Evolutionary conservation across 2,113 vertebrate species (phyloP), one percentile per base, ranked within the genome.

Genomic region (Anarhynchus alexandrinus): DNA sequence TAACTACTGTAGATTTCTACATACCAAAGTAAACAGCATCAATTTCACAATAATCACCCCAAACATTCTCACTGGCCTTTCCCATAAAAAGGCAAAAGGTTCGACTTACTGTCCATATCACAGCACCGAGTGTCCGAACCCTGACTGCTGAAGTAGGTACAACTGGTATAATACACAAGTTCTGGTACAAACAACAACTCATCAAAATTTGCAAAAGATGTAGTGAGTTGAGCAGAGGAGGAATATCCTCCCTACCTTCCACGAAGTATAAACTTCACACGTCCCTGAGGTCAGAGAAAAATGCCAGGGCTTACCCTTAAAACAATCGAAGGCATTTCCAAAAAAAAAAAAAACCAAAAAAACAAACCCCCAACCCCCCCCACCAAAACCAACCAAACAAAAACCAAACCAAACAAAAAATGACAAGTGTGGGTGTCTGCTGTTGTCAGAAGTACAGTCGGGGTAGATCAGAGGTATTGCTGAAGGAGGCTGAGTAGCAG

Each of bases 91-190:
- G 30, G 27, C 15, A 51, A 77, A 69, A 70, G 30, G 27, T 13
- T 64, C 3, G 4, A 79, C 18, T 82, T 49, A 25, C 1, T 38
- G 21, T 49, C 8, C 3, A 6, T 30, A 51, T 3, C 25, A 47
- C 25, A 85, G 36, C n/a, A 83, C 38, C 32, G 32, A 79, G 34
- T 19, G 32, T 18, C 42, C 11, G 3, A 73, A 81, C 5, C 7
- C 36, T 0, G 0, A 14, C 32, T 65, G 62, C 1, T 52, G 30
- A 85, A 78, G 47, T 4, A 54, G 14, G 36, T 38, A 64, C 40
- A 36, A 57, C 45, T 62, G 57, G 30, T 52, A 29, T 13, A 72
- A 64, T 5, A 22, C 16, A 47, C 16, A 79, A 59, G 52, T 51
- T 40, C 42, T 30, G 36, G 58, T 58, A n/a, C 25, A 67, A 34